A percentile compares a stretch with the other conserved stretches of the same genome.
Evolutionary conservation across 64 coral and sea anemone genomes (phyloP).

Genomic region (Montipora foliosa): DNA sequence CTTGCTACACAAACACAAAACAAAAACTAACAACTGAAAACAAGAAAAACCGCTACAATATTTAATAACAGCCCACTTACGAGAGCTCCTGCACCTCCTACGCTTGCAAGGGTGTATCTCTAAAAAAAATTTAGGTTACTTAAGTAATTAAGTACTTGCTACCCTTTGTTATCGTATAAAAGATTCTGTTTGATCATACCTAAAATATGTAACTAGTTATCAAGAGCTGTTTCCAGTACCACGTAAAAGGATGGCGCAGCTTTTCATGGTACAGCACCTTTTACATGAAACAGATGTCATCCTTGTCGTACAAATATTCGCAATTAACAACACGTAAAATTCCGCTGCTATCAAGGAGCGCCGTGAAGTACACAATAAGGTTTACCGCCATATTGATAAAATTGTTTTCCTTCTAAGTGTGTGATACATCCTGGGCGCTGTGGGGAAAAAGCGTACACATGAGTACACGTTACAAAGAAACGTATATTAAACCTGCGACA

Average conservation of each 20-base stretch:
- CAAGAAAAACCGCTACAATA: no score
- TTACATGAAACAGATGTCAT: background rate
- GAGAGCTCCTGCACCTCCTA: no score
- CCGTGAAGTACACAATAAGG: slow-evolving; percentile 89
- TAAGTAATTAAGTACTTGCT: no score
- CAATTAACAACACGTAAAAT: background rate
- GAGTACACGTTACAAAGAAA: background rate
- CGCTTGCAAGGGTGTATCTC: no score
- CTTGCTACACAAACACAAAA: no score
- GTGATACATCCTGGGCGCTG: slow-evolving; percentile 69
- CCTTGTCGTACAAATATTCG: background rate
- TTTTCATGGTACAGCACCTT: background rate
- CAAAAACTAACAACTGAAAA: no score
- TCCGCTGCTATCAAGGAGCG: slow-evolving; percentile 42
- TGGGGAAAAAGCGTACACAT: background rate
- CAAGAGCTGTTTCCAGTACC: background rate
- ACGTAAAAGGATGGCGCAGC: background rate
- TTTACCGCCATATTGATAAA: slow-evolving; percentile 90
- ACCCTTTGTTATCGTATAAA: background rate
- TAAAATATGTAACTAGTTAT: background rate
- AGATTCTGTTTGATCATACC: background rate
- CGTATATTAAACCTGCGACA: no score
- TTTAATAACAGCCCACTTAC: no score
- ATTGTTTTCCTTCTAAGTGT: slow-evolving; percentile 84
- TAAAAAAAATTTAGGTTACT: no score